Percentiles rank a stretch among this genome's conserved stretches.
Evolutionary conservation across 2,888 invertebrate genomes (phyloP).

Genomic region (Dolichomitus sp.): DNA sequence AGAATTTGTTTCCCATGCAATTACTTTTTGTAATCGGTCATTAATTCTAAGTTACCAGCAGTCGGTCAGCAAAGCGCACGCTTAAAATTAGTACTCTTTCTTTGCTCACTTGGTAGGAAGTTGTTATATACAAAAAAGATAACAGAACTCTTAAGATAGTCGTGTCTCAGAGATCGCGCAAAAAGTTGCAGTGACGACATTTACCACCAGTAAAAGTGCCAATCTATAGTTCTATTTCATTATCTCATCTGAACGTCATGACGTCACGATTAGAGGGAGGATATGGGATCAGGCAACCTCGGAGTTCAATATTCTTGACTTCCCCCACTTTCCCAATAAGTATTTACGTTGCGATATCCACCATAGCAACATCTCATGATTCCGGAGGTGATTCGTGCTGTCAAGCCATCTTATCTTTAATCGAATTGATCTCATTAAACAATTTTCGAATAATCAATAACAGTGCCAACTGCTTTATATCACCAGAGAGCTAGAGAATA

Average conservation of each 20-base stretch:
- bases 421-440: not conserved
- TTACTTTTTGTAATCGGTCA: not conserved
- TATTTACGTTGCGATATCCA: not conserved
- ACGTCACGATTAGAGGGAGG: not conserved
- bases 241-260: not conserved
- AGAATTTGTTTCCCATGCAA: not conserved
- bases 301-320: conserved; percentile 5
- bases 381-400: conserved; percentile 29
- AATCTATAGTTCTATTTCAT: not conserved
- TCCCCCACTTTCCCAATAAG: not conserved
- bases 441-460: not conserved
- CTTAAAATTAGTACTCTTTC: not conserved
- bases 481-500: not conserved
- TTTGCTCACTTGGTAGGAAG: not conserved
- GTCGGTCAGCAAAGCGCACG: not conserved
- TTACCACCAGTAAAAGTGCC: not conserved
- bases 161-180: not conserved
- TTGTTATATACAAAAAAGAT: not conserved
- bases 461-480: not conserved
- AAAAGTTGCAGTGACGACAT: not conserved
- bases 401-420: conserved; percentile 11
- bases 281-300: not conserved
- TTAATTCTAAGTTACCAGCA: conserved; percentile 10
- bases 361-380: conserved; percentile 29
- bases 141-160: not conserved